Evolutionary conservation across 2,888 invertebrate genomes (phyloP).

Genomic region (Rugalucina vietnamica): DNA sequence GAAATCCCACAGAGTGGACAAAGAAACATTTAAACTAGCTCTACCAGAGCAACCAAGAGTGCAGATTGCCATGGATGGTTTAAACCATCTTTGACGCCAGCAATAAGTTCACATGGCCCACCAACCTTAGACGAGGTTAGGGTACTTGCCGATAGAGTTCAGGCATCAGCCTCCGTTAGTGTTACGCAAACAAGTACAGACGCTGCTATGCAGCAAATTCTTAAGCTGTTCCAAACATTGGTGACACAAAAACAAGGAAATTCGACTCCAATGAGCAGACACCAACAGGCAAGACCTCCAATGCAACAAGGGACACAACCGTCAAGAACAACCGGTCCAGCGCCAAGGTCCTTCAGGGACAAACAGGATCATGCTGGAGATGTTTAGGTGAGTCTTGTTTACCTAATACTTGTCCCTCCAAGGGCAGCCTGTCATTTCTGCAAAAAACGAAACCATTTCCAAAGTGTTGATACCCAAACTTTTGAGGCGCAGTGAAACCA

Average conservation of each 20-base stretch:
- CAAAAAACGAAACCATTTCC: neutral
- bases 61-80: constrained; percentile 27
- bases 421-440: neutral
- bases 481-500: neutral
- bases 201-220: neutral
- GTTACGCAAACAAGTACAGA: too few species aligned
- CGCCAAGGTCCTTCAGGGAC: neutral
- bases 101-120: constrained; percentile 33
- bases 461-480: neutral
- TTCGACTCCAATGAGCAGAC: neutral
- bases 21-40: neutral
- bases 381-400: neutral
- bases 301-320: too few species aligned
- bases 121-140: constrained; percentile 16
- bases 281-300: neutral
- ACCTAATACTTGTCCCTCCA: neutral
- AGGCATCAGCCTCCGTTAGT: neutral
- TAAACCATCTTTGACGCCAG: constrained; percentile 10
- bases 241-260: neutral
- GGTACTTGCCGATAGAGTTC: neutral
- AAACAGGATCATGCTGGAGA: neutral
- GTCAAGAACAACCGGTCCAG: neutral
- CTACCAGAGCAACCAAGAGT: constrained; percentile 10
- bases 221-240: neutral
- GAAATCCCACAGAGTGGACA: constrained; percentile 11